Conservation (phyloP, 2,113 vertebrate genomes). For the Larimichthys crocea region DNA sequence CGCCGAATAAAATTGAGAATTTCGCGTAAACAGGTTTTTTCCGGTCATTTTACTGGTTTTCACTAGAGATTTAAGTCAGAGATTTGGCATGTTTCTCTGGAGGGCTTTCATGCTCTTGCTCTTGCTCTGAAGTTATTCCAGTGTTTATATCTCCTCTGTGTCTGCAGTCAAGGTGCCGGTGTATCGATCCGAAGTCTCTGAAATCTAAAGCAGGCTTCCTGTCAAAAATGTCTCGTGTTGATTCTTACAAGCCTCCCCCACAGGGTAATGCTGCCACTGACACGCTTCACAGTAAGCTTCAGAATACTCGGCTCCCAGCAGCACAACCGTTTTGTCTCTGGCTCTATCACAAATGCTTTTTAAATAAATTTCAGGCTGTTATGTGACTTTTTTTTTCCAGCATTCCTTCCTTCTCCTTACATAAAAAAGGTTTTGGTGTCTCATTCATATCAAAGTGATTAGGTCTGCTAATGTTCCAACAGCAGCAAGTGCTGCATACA, state of each 20-base stretch:
- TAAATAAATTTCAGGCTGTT: not conserved
- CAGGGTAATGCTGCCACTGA: not conserved
- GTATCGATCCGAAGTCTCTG: constrained; percentile 26
- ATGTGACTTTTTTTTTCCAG: not conserved
- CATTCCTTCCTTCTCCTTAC: not conserved
- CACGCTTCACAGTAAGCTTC: not conserved
- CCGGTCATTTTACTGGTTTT: not conserved
- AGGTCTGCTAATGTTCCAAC: not conserved
- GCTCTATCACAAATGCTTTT: not conserved
- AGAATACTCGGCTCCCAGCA: not conserved
- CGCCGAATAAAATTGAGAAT: not conserved
- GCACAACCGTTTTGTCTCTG: not conserved
- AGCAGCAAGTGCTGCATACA: not conserved
- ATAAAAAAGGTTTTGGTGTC: constrained; percentile 4
- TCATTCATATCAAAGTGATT: constrained; percentile 10
- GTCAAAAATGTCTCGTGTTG: not conserved
- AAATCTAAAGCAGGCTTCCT: constrained; percentile 20
- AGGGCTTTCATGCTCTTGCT: constrained; percentile 16
- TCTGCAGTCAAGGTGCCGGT: constrained; percentile 3
- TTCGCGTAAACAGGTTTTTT: not conserved
- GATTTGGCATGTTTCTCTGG: not conserved
- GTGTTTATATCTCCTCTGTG: not conserved
- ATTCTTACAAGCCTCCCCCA: constrained; percentile 5
- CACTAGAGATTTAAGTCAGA: not conserved
- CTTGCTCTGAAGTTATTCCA: constrained; percentile 51